Base-by-base conservation (phyloP, 2,113 vertebrate genomes). In the Cromileptes altivelis region DNA sequence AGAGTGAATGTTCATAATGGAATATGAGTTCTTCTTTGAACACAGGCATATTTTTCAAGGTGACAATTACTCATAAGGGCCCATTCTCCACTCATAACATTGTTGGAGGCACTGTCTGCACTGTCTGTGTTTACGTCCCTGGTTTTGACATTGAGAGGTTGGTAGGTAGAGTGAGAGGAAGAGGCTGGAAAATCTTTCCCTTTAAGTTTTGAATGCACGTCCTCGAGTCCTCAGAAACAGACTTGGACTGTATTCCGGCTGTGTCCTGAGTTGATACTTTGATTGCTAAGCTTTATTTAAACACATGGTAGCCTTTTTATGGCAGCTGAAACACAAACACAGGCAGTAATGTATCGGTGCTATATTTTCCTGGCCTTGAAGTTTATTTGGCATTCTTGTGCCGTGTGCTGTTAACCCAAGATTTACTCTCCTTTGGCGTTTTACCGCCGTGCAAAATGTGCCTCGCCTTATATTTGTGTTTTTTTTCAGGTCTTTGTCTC, bases 111-210 rank as follows among this genome's bases (percentile, higher is more conserved):
- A 30, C 30, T 30, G 30, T 30, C 4, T 37, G 33, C 33, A 37
- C 33, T 6, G 6, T 37, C 33, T 37, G 5, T 37, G 4, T 37
- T 37, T 37, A 37, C 6, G 33, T 7, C 33, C 33, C 6, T 37
- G 6, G 33, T 37, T 37, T 42, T 52, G 27, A 7, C 11, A 18
- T 6, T 1, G 10, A 37, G 8, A 61, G 2, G 15, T 56, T 50
- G 19, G 67, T 37, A 55, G 0, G 4, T 7, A 3, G 30, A 0
- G 7, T 19, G 1, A 55, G n/a, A 45, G 57, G 37, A 3, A 27
- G 9, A 60, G 13, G 10, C 8, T 63, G 10, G 11, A n/a, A 25
- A 56, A 15, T 15, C 6, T 37, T 70, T 53, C 0, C 4, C 18
- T 40, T 4, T 18, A 11, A n/a, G 18, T n/a, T 75, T n/a, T 60